Percentiles rank a stretch among this genome's conserved stretches.
phyloP scores from a whole-genome alignment of 2,888 invertebrate genomes.

The Rhorus exstirpatorius region DNA sequence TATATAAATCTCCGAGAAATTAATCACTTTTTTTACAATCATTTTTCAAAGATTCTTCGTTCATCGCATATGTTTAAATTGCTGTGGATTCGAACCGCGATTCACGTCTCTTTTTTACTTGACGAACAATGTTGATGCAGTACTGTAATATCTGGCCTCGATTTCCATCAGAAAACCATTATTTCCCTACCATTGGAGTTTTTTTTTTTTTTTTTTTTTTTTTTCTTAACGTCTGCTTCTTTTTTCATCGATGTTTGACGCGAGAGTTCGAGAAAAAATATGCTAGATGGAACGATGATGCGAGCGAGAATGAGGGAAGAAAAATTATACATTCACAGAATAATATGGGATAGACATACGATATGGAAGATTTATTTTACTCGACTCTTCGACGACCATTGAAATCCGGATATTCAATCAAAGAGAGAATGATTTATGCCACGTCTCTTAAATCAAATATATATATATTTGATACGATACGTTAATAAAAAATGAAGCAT shows the following conservation, averaged over 20 bases:
- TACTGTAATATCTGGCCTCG: not conserved
- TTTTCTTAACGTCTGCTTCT: not conserved
- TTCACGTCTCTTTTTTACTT: constrained; percentile 1
- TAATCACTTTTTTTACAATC: no score
- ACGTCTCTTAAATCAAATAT: not conserved
- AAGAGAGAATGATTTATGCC: not conserved
- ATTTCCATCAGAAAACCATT: constrained; percentile 4
- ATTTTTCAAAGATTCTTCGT: no score
- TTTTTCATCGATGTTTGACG: constrained; percentile 6
- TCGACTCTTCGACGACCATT: not conserved
- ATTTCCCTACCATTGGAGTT: not conserved
- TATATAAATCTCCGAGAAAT: no score
- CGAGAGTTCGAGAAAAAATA: constrained; percentile 1
- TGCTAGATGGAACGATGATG: not conserved
- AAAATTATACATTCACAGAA: constrained; percentile 17
- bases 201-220: not conserved
- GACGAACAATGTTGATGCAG: not conserved
- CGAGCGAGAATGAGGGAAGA: not conserved
- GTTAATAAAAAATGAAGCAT: no score
- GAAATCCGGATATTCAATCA: not conserved
- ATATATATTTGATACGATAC: not conserved
- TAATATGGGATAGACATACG: not conserved
- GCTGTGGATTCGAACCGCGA: not conserved
- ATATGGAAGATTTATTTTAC: not conserved
- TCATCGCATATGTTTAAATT: not conserved